Conservation (phyloP, 2,797 vertebrate genomes). For the Neosilurus hyrtlii region DNA sequence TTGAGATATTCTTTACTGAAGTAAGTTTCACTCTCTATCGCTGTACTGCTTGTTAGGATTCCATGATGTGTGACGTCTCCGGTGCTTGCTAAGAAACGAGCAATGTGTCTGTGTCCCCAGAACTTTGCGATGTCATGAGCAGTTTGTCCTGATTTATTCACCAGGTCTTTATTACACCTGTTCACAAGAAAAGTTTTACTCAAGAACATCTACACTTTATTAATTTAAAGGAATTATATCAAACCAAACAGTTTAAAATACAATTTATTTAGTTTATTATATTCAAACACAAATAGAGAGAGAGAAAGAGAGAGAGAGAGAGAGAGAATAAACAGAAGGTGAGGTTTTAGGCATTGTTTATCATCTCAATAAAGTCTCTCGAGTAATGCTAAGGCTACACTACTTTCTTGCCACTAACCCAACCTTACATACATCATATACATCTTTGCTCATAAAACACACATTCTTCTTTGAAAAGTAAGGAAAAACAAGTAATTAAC, state of each 20-base stretch:
- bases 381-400: background rate
- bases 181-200: conserved; percentile 8
- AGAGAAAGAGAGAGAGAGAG: background rate
- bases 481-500: no score
- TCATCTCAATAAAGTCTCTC: background rate
- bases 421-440: no score
- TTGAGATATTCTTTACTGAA: conserved; percentile 84
- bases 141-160: conserved; percentile 86
- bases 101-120: conserved; percentile 88
- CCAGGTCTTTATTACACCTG: conserved; percentile 79
- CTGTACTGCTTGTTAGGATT: conserved; percentile 59
- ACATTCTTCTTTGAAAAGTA: no score
- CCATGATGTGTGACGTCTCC: conserved; percentile 57
- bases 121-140: conserved; percentile 87
- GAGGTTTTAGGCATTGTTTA: background rate
- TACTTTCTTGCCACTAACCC: background rate
- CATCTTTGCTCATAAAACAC: no score
- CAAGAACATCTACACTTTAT: background rate
- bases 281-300: background rate
- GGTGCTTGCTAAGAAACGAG: conserved; percentile 70
- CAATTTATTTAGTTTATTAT: background rate
- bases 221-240: background rate
- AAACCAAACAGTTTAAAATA: background rate
- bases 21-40: conserved; percentile 76
- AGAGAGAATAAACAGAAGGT: no score